Percentiles rank a stretch among this genome's conserved stretches.
Evolutionary conservation across 2,113 vertebrate species (phyloP).

Genomic region (Nettapus auritus): DNA sequence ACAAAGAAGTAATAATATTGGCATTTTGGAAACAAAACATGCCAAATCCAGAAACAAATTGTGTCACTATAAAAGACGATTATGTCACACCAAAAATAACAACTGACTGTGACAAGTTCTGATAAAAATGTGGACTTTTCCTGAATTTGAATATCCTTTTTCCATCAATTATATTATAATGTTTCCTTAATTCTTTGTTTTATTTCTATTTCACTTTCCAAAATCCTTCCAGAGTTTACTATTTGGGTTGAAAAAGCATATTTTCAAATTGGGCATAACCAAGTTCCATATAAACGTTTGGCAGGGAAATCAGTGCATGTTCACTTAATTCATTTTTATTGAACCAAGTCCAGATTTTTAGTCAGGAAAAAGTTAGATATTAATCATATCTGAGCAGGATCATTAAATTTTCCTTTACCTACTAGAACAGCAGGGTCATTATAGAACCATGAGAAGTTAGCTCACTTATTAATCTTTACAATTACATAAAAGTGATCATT

Average conservation of each 20-base stretch:
- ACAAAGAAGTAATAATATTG: neutral
- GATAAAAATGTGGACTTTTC: neutral
- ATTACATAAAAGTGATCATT: conserved; percentile 76
- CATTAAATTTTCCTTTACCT: conserved; percentile 77
- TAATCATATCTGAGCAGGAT: conserved; percentile 74
- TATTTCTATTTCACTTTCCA: conserved; percentile 53
- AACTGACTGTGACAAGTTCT: conserved; percentile 4
- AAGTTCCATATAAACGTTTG: conserved; percentile 69
- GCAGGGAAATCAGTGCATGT: conserved; percentile 66
- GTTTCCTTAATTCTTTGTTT: conserved; percentile 60
- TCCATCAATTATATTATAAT: conserved; percentile 56
- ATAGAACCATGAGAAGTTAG: conserved; percentile 74
- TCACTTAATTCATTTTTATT: conserved; percentile 79
- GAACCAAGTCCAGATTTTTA: conserved; percentile 75
- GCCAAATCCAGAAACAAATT: conserved; percentile 21
- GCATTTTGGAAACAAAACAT: neutral
- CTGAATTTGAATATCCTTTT: conserved; percentile 30
- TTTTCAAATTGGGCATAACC: conserved; percentile 73
- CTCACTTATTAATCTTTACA: conserved; percentile 75
- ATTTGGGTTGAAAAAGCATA: conserved; percentile 66
- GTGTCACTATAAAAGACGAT: conserved; percentile 12
- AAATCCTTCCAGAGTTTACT: conserved; percentile 64
- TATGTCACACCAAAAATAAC: neutral
- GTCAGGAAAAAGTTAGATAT: conserved; percentile 72
- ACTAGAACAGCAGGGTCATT: conserved; percentile 70